A percentile compares a stretch with the other conserved stretches of the same genome.
Evolutionary conservation across 2,888 invertebrate genomes (phyloP).

Genomic region (Drosophila rellima): DNA sequence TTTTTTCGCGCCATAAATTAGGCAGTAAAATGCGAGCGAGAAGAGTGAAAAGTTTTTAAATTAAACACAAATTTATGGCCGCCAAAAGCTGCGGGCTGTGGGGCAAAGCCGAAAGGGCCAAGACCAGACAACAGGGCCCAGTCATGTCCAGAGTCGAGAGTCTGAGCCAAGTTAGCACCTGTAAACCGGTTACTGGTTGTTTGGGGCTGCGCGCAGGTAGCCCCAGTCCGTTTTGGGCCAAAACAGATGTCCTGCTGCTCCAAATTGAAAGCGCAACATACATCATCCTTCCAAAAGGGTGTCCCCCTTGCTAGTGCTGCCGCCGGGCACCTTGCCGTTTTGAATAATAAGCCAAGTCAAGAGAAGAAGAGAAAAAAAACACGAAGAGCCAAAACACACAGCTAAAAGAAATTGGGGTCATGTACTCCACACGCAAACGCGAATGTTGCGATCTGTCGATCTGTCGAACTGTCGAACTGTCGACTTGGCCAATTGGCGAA

Average conservation of each 20-base stretch:
- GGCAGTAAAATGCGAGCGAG: constrained; percentile 57
- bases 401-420: constrained; percentile 75
- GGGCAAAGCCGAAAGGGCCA: constrained; percentile 57
- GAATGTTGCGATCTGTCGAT: constrained; percentile 2
- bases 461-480: constrained; percentile 10
- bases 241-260: constrained; percentile 85
- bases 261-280: constrained; percentile 82
- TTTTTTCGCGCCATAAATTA: constrained; percentile 71
- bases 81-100: constrained; percentile 76
- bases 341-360: constrained; percentile 54
- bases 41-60: constrained; percentile 72
- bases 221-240: constrained; percentile 29
- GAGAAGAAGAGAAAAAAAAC: constrained; percentile 5
- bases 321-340: constrained; percentile 61
- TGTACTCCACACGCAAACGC: constrained; percentile 67
- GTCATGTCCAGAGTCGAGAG: constrained; percentile 10
- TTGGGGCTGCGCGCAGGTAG: constrained; percentile 45
- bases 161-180: constrained; percentile 71
- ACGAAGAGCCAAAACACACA: constrained; percentile 31
- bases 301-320: neutral
- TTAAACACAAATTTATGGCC: constrained; percentile 77
- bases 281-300: constrained; percentile 71
- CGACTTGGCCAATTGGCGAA: constrained; percentile 15
- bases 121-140: neutral
- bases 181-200: constrained; percentile 64